phyloP scores from a whole-genome alignment of 2,797 vertebrate species.

The Brachyalestes nurse region DNA sequence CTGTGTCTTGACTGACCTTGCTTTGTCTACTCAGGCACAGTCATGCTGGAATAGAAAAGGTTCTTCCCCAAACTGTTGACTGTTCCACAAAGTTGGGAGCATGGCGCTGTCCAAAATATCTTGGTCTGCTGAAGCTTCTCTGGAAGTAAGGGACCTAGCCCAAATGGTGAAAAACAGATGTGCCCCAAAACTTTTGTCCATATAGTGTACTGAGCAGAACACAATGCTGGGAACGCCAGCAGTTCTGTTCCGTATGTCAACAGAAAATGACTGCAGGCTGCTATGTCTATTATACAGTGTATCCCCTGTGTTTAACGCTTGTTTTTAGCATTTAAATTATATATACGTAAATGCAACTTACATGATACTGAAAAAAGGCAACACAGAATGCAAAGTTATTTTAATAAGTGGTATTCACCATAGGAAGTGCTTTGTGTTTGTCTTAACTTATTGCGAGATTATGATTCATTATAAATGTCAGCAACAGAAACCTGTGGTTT shows the following conservation, averaged over 20 bases:
- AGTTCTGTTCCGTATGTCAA: not conserved
- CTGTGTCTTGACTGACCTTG: no score
- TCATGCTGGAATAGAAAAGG: no score
- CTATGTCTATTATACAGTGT: not conserved
- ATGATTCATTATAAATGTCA: not conserved
- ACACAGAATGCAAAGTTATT: not conserved
- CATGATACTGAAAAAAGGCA: slow-evolving; percentile 1
- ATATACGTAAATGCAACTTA: not conserved
- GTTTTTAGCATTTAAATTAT: not conserved
- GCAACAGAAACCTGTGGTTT: not conserved
- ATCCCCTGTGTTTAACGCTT: not conserved
- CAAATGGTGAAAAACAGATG: no score
- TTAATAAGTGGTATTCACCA: not conserved
- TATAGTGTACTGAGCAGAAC: not conserved
- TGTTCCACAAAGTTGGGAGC: no score
- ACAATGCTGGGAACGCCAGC: not conserved
- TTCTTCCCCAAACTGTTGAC: no score
- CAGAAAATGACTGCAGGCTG: slow-evolving; percentile 18
- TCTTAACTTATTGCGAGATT: not conserved
- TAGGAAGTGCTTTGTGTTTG: not conserved
- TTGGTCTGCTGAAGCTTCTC: no score
- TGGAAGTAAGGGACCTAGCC: no score
- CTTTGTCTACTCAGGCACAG: no score
- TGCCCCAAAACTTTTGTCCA: no score
- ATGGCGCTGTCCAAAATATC: no score